Evolutionary conservation across 2,888 invertebrate genomes (phyloP), one percentile per base, ranked within the genome.

Genomic region (Galerucella pusilla): DNA sequence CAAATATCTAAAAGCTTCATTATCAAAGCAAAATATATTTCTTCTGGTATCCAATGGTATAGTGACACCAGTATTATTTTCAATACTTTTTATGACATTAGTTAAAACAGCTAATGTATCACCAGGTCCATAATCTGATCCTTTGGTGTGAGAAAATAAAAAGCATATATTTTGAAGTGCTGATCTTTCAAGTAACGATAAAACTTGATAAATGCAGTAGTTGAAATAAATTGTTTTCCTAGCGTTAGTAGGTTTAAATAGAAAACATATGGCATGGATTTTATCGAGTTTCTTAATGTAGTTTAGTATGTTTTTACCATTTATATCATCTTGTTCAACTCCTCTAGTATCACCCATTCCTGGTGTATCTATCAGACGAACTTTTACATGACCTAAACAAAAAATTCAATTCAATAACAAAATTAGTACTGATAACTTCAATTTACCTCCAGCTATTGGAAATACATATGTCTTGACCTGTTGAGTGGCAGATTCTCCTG

Each of bases 341-440:
- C 85, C 85, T 46, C 83, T 79, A 2, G 83, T 83, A 68, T 85
- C 85, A 2, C 83, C 84, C 75, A 86, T 83, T 10, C 86, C 86
- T 6, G 87, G 87, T 3, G 87, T 85, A 73, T 86, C 86, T 42
- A 86, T 87, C 35, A 87, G 68, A 11, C 86, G 83, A 16, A 86
- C 79, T 68, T 80, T 80, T 11, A 57, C 71, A 35, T 59, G 45
- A 59, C 72, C 61, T 59, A 60, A 25, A 11, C 25, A 60, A 60
- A 60, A 60, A 60, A 60, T 12, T 20, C n/a, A n/a, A 59, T n/a
- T 20, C 14, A 16, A n/a, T 57, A 20, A 4, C 5, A 16, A 16
- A n/a, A 14, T 14, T 20, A 16, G 2, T 57, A 16, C n/a, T 7
- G 12, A 16, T 57, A n/a, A 14, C 7, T 6, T 70, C 42, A 78